phyloP scores from a whole-genome alignment of 2,888 invertebrate genomes.

The Dioctria rufipes region DNA sequence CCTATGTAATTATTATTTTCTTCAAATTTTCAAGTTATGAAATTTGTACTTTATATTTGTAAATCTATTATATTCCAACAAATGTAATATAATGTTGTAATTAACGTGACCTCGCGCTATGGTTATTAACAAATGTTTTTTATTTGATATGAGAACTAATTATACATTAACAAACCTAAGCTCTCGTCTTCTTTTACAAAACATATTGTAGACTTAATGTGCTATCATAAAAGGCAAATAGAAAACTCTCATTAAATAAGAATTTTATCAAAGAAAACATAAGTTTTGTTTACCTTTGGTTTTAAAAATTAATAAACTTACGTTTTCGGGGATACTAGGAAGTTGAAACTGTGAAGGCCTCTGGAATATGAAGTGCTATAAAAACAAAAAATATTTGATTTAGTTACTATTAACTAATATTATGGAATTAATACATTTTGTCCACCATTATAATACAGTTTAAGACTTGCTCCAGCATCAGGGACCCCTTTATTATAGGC shows the following conservation, averaged over 20 bases:
- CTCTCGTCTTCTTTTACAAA: too few species aligned
- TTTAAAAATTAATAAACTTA: conserved; percentile 73
- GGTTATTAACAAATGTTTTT: too few species aligned
- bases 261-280: conserved; percentile 22
- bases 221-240: too few species aligned
- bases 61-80: too few species aligned
- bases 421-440: conserved; percentile 72
- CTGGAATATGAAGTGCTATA: conserved; percentile 84
- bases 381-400: conserved; percentile 71
- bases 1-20: too few species aligned
- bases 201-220: too few species aligned
- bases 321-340: conserved; percentile 97
- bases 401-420: conserved; percentile 66
- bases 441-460: conserved; percentile 75
- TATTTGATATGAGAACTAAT: too few species aligned
- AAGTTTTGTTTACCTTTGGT: background rate
- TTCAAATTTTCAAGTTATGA: too few species aligned
- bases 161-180: too few species aligned
- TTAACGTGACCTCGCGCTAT: too few species aligned
- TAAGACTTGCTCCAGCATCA: conserved; percentile 78
- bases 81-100: too few species aligned
- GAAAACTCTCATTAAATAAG: background rate
- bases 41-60: too few species aligned
- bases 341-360: conserved; percentile 86
- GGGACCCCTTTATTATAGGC: conserved; percentile 80